Evolutionary conservation across 2,797 vertebrate genomes (phyloP).

Genomic region (Anabas testudineus): DNA sequence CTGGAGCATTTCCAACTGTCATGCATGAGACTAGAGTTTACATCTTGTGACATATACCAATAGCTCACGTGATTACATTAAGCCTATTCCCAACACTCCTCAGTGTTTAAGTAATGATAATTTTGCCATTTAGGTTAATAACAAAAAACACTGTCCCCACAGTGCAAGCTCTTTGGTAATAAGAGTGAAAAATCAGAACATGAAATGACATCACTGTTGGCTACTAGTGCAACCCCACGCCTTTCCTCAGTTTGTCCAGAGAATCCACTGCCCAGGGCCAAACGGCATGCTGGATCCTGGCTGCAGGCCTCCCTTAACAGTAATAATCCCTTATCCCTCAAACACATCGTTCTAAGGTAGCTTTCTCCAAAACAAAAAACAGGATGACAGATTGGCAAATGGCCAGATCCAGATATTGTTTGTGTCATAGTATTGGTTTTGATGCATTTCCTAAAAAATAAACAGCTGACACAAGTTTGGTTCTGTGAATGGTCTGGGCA

Average conservation of each 20-base stretch:
- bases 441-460: conserved; percentile 25
- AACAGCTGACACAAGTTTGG: conserved; percentile 23
- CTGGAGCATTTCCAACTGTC: no score
- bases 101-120: neutral
- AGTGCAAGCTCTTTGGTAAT: conserved; percentile 11
- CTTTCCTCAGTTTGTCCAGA: conserved; percentile 47
- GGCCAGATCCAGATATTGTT: conserved; percentile 23
- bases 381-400: conserved; percentile 33
- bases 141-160: conserved; percentile 14
- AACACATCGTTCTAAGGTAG: conserved; percentile 35
- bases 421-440: conserved; percentile 2
- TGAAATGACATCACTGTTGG: conserved; percentile 55
- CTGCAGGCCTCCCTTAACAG: conserved; percentile 23
- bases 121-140: neutral
- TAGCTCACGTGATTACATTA: neutral
- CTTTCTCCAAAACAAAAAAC: conserved; percentile 21
- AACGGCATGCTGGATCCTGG: conserved; percentile 41
- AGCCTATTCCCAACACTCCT: neutral
- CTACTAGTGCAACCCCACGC: conserved; percentile 30
- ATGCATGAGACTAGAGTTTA: neutral
- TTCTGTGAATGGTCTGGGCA: conserved; percentile 25
- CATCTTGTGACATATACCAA: neutral
- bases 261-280: conserved; percentile 42
- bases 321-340: conserved; percentile 28
- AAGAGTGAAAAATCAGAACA: conserved; percentile 43